These are phyloP conservation scores for Gracilinanus agilis DNA, from an alignment of 2,113 vertebrate species.

Conservation along the genomic window DNA sequence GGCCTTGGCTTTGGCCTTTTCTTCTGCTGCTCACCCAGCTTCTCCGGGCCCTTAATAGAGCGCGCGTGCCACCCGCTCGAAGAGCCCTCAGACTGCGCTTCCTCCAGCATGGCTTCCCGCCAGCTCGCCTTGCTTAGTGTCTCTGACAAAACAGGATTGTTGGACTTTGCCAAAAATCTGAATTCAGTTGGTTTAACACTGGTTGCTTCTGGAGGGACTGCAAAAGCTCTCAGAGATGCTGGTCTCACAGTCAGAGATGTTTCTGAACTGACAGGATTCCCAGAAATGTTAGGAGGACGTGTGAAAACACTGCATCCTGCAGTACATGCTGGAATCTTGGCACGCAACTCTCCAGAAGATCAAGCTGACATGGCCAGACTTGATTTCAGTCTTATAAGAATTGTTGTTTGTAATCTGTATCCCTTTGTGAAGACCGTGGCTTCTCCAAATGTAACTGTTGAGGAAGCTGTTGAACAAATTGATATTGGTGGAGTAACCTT, in stretches of 20 bases:
- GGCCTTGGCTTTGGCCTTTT: too few species aligned
- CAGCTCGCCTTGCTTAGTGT: slow-evolving; percentile 92
- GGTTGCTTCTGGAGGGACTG: slow-evolving; percentile 89
- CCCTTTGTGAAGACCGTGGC: slow-evolving; percentile 96
- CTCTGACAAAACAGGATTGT: slow-evolving; percentile 94
- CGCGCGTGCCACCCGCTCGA: fast-evolving
- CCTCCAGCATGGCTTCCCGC: slow-evolving; percentile 75
- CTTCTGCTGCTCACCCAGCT: too few species aligned
- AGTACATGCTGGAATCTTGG: slow-evolving; percentile 96
- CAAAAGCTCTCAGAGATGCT: slow-evolving; percentile 92
- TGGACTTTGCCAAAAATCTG: slow-evolving; percentile 64
- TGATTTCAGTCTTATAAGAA: slow-evolving; percentile 93
- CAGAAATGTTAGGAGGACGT: slow-evolving; percentile 97
- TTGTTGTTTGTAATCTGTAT: slow-evolving; percentile 97
- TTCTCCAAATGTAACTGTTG: slow-evolving; percentile 88
- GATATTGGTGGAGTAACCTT: slow-evolving; percentile 98
- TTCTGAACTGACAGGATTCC: slow-evolving; percentile 95
- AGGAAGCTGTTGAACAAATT: slow-evolving; percentile 96
- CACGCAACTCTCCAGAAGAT: slow-evolving; percentile 91
- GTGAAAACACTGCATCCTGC: slow-evolving; percentile 98
- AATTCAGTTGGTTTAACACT: too few species aligned
- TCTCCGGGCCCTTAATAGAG: too few species aligned
- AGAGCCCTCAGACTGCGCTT: not conserved
- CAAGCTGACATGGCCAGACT: slow-evolving; percentile 93
- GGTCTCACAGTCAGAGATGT: slow-evolving; percentile 96